Base-by-base conservation (phyloP, 2,888 invertebrate genomes). In the Noctua janthe region DNA sequence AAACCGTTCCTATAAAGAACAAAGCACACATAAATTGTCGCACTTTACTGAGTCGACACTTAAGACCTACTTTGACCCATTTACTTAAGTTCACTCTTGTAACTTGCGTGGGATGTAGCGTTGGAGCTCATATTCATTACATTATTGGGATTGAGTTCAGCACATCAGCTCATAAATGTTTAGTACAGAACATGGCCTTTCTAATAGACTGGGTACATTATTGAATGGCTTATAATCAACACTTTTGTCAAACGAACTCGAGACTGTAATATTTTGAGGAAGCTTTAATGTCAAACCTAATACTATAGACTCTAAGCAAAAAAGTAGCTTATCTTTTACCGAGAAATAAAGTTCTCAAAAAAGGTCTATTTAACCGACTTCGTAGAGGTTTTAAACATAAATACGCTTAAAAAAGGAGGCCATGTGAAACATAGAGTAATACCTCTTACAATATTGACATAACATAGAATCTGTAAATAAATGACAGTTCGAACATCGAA, bases 21-120 rank as follows among this genome's bases (percentile, higher is more conserved):
- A 62, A 29, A 56, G 81, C 70, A 67, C 80, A 81, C 69, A 85
- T 76, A 74, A 84, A 85, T 73, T 76, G 73, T 81, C 76, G 51
- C 71, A 85, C 72, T 84, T 85, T 71, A 85, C 83, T 62, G 66
- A 84, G 83, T 71, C 76, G 51, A 76, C 70, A 85, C 85, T 84
- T 71, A 85, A 66, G 85, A 76, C 59, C 59, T 83, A 81, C 81
- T 76, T 76, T 73, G 83, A 73, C 83, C 83, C 85, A 84, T 85
- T 84, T 83, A 85, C 85, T 81, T 76, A 85, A 85, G 83, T 85
- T 83, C 84, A 15, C 56, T 83, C 73, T 73, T 85, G 81, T 84
- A 85, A 85, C 51, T 81, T 20, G 81, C 81, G 85, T 81, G 76
- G 83, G 85, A 80, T 73, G 81, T 47, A 71, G 73, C 85, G 85